Conservation (phyloP, 2,888 invertebrate species). For the Agapostemon virescens region DNA sequence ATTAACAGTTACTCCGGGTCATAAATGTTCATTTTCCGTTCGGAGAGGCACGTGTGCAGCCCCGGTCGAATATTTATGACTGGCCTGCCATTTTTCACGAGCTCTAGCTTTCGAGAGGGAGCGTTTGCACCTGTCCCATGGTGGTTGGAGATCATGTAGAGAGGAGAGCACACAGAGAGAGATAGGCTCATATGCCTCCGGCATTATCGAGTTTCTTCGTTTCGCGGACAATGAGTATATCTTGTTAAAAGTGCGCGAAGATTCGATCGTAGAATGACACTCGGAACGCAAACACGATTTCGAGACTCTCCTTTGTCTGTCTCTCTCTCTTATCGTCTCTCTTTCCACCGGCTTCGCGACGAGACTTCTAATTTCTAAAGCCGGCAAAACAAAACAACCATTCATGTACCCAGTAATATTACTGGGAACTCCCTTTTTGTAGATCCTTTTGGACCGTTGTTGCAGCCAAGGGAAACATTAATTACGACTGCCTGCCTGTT, state of each 20-base stretch:
- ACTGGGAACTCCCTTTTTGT: constrained; percentile 27
- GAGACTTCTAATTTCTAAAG: constrained; percentile 33
- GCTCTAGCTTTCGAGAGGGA: constrained; percentile 28
- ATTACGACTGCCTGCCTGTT: constrained; percentile 36
- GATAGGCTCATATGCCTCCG: constrained; percentile 10
- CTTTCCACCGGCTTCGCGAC: constrained; percentile 8
- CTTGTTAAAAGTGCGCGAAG: not conserved
- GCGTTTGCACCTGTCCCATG: constrained; percentile 50
- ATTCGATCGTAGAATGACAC: constrained; percentile 10
- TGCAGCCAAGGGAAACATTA: constrained; percentile 41
- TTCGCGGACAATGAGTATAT: not conserved
- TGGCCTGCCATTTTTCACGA: constrained; percentile 56
- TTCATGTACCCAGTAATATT: constrained; percentile 3
- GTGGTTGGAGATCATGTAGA: constrained; percentile 47
- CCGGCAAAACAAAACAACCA: not conserved
- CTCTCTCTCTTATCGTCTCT: not conserved
- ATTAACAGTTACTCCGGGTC: constrained; percentile 61
- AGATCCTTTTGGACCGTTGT: constrained; percentile 38
- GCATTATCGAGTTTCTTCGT: constrained; percentile 34
- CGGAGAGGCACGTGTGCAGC: constrained; percentile 35
- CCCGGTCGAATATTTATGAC: constrained; percentile 59
- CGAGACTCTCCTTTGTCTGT: constrained; percentile 14
- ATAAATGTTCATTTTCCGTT: constrained; percentile 66
- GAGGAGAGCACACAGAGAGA: constrained; percentile 19
- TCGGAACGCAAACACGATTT: not conserved